Percentiles rank a stretch among this genome's conserved stretches.
Evolutionary conservation across 2,797 vertebrate species (phyloP).

Genomic region (Hydrocynus forskahlii): DNA sequence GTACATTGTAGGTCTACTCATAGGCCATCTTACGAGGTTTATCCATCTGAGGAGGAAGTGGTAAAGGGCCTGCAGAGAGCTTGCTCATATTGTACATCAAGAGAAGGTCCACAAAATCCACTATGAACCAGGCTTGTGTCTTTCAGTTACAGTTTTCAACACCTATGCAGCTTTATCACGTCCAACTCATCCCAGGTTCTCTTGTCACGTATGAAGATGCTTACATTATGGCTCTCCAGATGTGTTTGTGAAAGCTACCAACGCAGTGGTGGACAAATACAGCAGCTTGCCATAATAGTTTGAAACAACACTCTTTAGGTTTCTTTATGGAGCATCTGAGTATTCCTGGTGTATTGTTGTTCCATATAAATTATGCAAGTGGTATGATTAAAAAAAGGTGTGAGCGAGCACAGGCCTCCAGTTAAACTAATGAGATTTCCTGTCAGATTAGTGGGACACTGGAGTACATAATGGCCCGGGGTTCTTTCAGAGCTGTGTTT

Average conservation of each 20-base stretch:
- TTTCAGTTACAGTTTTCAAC: neutral
- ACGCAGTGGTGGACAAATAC: neutral
- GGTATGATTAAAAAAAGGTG: neutral
- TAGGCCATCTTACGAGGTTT: too few species aligned
- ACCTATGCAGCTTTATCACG: neutral
- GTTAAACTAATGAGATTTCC: slow-evolving; percentile 46
- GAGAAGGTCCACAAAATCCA: too few species aligned
- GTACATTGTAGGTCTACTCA: too few species aligned
- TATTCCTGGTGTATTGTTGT: slow-evolving; percentile 26
- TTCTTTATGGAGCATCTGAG: neutral
- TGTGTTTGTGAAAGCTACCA: neutral
- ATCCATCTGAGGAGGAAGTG: too few species aligned
- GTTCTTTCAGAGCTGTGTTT: neutral
- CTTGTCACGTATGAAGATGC: neutral
- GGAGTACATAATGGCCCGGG: slow-evolving; percentile 24
- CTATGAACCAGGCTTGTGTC: neutral
- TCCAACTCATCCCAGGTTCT: neutral
- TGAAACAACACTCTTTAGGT: neutral
- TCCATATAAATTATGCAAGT: neutral
- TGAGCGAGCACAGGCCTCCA: neutral
- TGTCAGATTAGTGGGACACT: slow-evolving; percentile 21
- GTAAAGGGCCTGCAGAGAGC: too few species aligned
- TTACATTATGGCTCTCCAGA: neutral
- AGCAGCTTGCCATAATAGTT: neutral
- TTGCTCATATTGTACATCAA: too few species aligned